These are phyloP conservation scores for Polydrusus tereticollis DNA, from an alignment of 2,888 invertebrate genomes.

Conservation along the genomic window DNA sequence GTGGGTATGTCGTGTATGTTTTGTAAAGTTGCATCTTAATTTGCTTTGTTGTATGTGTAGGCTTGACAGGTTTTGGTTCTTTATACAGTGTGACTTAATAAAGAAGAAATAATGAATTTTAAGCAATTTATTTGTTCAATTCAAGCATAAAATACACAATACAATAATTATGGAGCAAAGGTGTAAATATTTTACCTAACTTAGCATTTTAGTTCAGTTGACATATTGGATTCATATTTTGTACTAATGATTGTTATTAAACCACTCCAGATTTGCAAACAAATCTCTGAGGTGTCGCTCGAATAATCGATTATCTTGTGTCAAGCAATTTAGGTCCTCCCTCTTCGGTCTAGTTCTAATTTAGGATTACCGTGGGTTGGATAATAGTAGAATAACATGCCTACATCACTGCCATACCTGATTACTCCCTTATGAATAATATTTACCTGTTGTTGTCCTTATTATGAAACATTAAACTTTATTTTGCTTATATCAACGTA, in stretches of 20 bases:
- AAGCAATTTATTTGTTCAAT: too few relatives aligned
- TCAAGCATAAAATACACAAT: too few relatives aligned
- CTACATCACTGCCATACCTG: conserved; percentile 1
- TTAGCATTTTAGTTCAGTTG: too few relatives aligned
- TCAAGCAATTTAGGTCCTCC: background rate
- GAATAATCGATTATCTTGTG: background rate
- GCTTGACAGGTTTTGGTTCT: too few relatives aligned
- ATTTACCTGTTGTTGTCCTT: background rate
- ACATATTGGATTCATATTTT: background rate
- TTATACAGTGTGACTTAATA: too few relatives aligned
- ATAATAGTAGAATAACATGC: background rate
- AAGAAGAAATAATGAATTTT: too few relatives aligned
- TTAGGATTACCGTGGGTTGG: conserved; percentile 2
- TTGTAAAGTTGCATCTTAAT: too few relatives aligned
- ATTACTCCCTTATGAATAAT: background rate
- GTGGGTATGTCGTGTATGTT: too few relatives aligned
- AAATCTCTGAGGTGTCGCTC: background rate
- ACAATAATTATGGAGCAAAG: too few relatives aligned
- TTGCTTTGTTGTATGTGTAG: too few relatives aligned
- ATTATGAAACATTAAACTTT: background rate
- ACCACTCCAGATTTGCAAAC: background rate
- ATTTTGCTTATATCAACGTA: background rate
- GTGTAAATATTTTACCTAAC: too few relatives aligned
- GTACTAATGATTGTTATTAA: background rate
- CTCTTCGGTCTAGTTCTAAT: background rate